Base-by-base conservation (phyloP, 2,888 invertebrate species). In the Polia nebulosa region DNA sequence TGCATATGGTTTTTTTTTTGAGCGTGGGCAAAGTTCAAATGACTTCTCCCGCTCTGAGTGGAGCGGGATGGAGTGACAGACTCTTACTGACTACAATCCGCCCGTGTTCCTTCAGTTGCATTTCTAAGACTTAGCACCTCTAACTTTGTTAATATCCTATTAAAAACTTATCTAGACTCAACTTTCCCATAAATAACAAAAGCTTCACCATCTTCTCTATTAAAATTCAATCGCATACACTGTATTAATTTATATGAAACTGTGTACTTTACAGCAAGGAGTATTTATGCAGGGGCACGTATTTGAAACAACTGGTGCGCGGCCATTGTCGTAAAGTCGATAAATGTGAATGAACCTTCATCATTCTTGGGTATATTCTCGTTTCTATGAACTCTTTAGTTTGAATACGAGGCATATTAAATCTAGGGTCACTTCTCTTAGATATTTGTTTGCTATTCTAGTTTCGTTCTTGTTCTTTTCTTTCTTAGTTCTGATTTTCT, bases 251-350 rank as follows among this genome's bases (percentile, higher is more conserved):
- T 64, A 15, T 41, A 52, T 52, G 47, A 60, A 47, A 60, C 41
- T 76, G 63, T 64, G 58, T 53, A 41, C 49, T 47, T 41, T 49
- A 27, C 20, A 56, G 13, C 44, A 34, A 44, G 34, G 25, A 1
- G 15, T 41, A 69, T 77, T 77, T 64, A 79, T 79, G 79, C 78
- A 56, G 7, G 20, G 17, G 27, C 77, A 77, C 81, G 80, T 64
- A 67, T 77, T 58, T 52, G 55, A 53, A 57, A 55, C 47, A 59
- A 70, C 47, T 41, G 60, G 45, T 62, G 65, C 51, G 57, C 55
- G 27, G 44, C 55, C 55, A 66, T 49, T 68, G 63, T 63, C 60
- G 60, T 56, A 41, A 69, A 76, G 76, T 73, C 78, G 74, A 47
- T 76, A 56, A 57, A 71, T 41, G 78, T 68, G 69, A 68, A 67